These are phyloP conservation scores for Phataginus tetradactyla DNA, from an alignment of 2,797 vertebrate genomes.

Conservation along the genomic window DNA sequence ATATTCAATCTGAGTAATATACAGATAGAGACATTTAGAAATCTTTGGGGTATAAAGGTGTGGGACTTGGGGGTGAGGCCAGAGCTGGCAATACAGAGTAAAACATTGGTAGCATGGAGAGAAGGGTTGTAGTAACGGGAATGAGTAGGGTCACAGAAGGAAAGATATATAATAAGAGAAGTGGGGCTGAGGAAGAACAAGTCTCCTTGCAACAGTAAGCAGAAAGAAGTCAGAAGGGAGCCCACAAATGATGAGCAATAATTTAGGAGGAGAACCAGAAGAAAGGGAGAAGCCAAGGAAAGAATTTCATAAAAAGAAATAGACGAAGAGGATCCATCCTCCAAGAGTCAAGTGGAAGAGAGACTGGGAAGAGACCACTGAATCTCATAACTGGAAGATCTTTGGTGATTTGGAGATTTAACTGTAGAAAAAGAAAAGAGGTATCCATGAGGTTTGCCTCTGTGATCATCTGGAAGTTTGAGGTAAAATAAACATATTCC, in stretches of 20 bases:
- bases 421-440: neutral
- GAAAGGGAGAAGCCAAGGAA: neutral
- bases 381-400: neutral
- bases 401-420: neutral
- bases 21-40: neutral
- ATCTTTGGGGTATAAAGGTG: neutral
- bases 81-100: neutral
- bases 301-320: neutral
- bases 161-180: neutral
- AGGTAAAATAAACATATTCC: neutral
- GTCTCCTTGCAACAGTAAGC: neutral
- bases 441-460: neutral
- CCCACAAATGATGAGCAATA: neutral
- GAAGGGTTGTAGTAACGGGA: neutral
- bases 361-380: neutral
- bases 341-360: neutral
- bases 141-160: neutral
- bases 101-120: neutral
- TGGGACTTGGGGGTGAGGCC: neutral
- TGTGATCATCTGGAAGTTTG: neutral
- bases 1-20: neutral
- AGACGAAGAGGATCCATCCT: neutral
- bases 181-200: neutral
- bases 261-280: neutral
- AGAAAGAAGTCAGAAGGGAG: neutral